Evolutionary conservation across 2,797 vertebrate species (phyloP).

Genomic region (Myripristis jacobus): DNA sequence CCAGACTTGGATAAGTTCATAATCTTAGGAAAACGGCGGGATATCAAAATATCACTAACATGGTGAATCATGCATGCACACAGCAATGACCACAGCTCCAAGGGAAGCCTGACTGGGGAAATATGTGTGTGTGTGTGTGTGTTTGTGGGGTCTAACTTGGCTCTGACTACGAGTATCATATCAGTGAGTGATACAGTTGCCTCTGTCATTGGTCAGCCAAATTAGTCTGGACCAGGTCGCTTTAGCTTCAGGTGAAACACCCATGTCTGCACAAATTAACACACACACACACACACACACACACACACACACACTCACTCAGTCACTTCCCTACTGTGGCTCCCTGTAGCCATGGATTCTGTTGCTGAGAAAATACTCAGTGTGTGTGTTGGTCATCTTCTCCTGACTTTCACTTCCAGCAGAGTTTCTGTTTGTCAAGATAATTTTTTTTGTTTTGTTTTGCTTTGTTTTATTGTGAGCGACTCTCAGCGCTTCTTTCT

Average conservation of each 20-base stretch:
- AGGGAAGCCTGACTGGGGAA: not conserved
- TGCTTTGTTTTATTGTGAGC: no score
- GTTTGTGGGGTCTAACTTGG: not conserved
- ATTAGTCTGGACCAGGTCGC: constrained; percentile 21
- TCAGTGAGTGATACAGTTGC: constrained; percentile 14
- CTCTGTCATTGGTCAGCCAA: constrained; percentile 19
- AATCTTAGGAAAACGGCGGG: constrained; percentile 61
- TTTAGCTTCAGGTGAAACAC: not conserved
- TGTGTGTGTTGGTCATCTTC: constrained; percentile 20
- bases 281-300: not conserved
- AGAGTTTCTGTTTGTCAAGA: constrained; percentile 24
- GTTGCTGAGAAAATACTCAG: constrained; percentile 34
- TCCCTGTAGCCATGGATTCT: constrained; percentile 32
- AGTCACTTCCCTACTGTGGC: constrained; percentile 2
- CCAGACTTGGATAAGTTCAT: constrained; percentile 33
- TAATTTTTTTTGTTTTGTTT: constrained; percentile 1
- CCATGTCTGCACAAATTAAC: no score
- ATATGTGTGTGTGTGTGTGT: constrained; percentile 1
- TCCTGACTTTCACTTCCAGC: constrained; percentile 30
- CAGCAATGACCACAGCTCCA: not conserved
- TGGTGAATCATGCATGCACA: constrained; percentile 41
- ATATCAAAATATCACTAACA: constrained; percentile 60
- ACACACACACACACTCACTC: constrained; percentile 1
- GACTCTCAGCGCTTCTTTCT: not conserved
- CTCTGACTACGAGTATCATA: not conserved